Base-by-base conservation (phyloP, 2,888 invertebrate genomes). In the Apamea sordens region DNA sequence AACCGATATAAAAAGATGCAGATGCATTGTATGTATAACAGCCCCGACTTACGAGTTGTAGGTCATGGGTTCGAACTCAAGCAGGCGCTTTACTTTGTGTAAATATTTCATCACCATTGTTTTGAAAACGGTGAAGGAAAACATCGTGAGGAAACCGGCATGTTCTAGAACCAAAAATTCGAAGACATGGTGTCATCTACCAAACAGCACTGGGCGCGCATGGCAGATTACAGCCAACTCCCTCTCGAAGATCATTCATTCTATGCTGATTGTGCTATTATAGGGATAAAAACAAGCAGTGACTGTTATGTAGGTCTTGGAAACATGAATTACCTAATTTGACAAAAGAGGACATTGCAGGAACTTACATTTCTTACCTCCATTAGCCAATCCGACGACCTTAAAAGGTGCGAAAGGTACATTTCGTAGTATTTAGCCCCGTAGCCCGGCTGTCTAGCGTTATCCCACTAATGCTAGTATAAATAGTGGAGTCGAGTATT, bases 401-500 rank as follows among this genome's bases (percentile, higher is more conserved):
- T 6, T 24, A 36, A 64, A 72, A 44, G 36, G 28, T 65, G 56
- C 13, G 1, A 28, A 82, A 61, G 7, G 13, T 13, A 73, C 18
- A 41, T 69, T 18, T 8, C 28, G 15, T 44, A 28, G 63, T 67
- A 53, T 47, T 56, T 15, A 72, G 21, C 6, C 32, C 67, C 32
- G 47, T 24, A 74, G 47, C n/a, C 53, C 13, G 11, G 36, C 36
- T 67, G 83, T 82, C 83, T 74, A 73, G 77, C 24, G 50, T 53
- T 73, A 63, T 67, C 50, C 18, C 28, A 50, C 71, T 77, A 77
- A 81, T 65, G 53, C 65, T 44, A 86, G 36, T 68, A 50, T 82
- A 82, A 71, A 82, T 67, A 82, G 32, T 50, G 50, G 28, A 53
- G 77, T 56, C 32, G 36, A 67, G 71, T 64, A 82, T 86, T 82